A percentile compares a stretch with the other conserved stretches of the same genome.
Conservation (phyloP, 2,888 invertebrate genomes). For the Caenorhabditis sp. region DNA sequence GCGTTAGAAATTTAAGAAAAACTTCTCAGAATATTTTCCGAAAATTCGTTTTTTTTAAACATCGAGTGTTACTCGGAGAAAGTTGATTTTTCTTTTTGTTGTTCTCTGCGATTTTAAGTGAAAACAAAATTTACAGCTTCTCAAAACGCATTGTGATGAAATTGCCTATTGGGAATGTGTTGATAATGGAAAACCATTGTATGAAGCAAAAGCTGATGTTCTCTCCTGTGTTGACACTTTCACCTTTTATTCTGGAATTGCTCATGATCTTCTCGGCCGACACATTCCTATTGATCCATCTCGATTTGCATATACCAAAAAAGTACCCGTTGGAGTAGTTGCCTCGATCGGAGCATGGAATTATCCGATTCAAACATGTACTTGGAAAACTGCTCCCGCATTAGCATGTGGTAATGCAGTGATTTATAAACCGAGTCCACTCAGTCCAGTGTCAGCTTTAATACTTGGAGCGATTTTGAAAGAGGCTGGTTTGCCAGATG, state of each 20-base stretch:
- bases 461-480: constrained; percentile 75
- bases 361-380: constrained; percentile 75
- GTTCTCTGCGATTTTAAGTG: too few species aligned
- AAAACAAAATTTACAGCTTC: constrained; percentile 17
- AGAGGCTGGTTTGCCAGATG: constrained; percentile 75
- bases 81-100: too few species aligned
- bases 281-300: constrained; percentile 72
- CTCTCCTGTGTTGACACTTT: constrained; percentile 75
- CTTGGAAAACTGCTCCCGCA: constrained; percentile 75
- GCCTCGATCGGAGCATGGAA: constrained; percentile 76
- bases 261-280: constrained; percentile 71
- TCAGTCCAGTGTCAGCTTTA: constrained; percentile 75
- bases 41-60: not conserved
- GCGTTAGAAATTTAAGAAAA: too few species aligned
- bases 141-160: constrained; percentile 71
- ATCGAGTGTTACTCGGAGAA: not conserved
- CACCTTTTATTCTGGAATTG: constrained; percentile 74
- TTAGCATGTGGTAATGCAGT: constrained; percentile 76
- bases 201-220: constrained; percentile 75
- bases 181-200: constrained; percentile 76
- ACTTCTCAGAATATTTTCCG: not conserved
- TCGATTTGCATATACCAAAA: constrained; percentile 74
- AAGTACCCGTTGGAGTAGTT: constrained; percentile 76
- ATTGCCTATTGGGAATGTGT: constrained; percentile 72
- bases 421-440: constrained; percentile 75